Evolutionary conservation across 37 sponge, comb jelly and placozoan genomes (phyloP).

Genomic region (Mnemiopsis leidyi): DNA sequence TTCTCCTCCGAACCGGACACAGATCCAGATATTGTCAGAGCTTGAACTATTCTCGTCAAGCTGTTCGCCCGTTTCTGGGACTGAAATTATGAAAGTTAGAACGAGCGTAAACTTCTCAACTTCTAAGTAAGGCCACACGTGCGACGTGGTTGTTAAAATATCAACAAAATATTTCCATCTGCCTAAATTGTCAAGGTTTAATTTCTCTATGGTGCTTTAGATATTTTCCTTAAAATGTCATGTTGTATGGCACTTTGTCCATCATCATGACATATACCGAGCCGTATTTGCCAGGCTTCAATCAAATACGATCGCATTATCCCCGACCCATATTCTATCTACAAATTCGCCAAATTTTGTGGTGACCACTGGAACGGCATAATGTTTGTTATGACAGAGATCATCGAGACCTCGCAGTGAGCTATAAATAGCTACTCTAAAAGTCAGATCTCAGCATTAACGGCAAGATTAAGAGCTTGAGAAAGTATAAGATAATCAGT

Average conservation of each 20-base stretch:
- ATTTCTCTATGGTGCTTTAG: no score
- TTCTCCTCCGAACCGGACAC: background rate
- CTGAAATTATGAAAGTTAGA: background rate
- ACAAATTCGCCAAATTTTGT: background rate
- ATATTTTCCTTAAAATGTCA: no score
- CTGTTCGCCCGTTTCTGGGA: constrained; percentile 33
- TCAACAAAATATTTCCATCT: no score
- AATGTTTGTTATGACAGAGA: background rate
- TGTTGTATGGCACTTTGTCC: no score
- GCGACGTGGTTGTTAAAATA: no score
- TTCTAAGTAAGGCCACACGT: no score
- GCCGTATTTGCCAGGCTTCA: background rate
- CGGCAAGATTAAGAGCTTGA: background rate
- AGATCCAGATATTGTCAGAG: constrained; percentile 1
- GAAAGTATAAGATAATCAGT: background rate
- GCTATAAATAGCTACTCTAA: background rate
- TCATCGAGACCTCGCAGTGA: background rate
- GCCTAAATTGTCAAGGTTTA: no score
- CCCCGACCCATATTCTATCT: background rate
- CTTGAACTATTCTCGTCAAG: background rate
- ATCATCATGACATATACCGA: no score
- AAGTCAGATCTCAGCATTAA: background rate
- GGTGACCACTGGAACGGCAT: background rate
- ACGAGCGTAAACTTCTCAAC: no score
- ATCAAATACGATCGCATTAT: background rate